phyloP scores from a whole-genome alignment of 35 echinoderm and acorn worm genomes.

The Ptychodera flava region DNA sequence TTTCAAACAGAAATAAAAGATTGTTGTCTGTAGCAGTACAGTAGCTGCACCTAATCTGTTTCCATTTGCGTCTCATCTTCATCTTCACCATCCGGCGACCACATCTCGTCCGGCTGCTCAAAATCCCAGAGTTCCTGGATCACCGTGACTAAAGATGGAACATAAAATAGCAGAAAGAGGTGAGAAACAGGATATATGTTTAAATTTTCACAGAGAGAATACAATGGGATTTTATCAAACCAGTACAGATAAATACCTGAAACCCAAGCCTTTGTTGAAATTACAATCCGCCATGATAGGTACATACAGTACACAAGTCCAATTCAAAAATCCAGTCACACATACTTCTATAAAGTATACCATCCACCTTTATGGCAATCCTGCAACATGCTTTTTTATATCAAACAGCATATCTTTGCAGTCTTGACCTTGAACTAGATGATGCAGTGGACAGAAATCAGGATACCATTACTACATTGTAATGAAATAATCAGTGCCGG shows the following conservation, averaged over 20 bases:
- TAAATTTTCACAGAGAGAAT: neutral
- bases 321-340: too few species aligned
- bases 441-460: too few species aligned
- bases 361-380: too few species aligned
- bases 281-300: neutral
- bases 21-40: too few species aligned
- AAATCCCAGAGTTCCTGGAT: constrained; percentile 14
- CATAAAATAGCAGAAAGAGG: neutral
- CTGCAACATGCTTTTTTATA: too few species aligned
- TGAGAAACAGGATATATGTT: neutral
- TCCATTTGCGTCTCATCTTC: constrained; percentile 10
- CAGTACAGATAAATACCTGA: neutral
- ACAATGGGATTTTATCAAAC: neutral
- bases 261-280: neutral
- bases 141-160: neutral
- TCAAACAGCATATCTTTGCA: too few species aligned
- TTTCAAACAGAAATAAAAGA: too few species aligned
- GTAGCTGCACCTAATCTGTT: neutral
- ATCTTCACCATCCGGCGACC: neutral
- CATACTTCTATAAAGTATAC: too few species aligned
- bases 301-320: neutral
- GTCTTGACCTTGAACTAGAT: too few species aligned
- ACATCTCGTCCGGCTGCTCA: constrained; percentile 14
- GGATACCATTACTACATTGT: too few species aligned
- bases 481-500: too few species aligned